These are phyloP conservation scores for Phocoena phocoena DNA, from an alignment of 2,113 vertebrate genomes.

Conservation along the genomic window DNA sequence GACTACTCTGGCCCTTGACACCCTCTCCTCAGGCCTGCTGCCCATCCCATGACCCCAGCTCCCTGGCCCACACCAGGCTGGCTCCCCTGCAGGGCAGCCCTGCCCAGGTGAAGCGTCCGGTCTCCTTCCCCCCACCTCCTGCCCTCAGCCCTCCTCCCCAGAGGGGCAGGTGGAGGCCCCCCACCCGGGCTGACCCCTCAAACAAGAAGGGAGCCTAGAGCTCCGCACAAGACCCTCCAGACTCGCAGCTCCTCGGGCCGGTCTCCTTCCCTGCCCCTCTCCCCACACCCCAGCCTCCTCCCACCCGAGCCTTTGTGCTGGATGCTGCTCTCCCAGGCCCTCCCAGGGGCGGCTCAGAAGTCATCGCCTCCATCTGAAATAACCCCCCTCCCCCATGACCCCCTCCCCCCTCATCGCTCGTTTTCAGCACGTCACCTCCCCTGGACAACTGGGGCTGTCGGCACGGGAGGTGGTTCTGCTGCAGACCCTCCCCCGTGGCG, in stretches of 20 bases:
- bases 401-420: not conserved
- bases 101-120: not conserved
- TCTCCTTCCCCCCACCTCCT: accelerated
- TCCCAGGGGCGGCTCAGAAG: no score
- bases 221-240: not conserved
- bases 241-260: accelerated
- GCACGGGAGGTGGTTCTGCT: not conserved
- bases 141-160: not conserved
- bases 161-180: not conserved
- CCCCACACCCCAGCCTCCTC: not conserved
- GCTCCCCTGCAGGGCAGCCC: no score
- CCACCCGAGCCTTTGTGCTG: not conserved
- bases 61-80: no score
- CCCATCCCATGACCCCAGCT: not conserved
- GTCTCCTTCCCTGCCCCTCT: not conserved
- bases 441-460: not conserved
- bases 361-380: not conserved
- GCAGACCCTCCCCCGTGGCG: not conserved
- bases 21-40: not conserved
- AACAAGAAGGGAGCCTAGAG: not conserved
- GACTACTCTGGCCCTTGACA: not conserved
- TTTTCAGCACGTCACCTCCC: not conserved
- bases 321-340: not conserved
- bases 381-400: not conserved
- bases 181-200: not conserved